phyloP scores from a whole-genome alignment of 2,113 vertebrate genomes.

The Ammodytes marinus region DNA sequence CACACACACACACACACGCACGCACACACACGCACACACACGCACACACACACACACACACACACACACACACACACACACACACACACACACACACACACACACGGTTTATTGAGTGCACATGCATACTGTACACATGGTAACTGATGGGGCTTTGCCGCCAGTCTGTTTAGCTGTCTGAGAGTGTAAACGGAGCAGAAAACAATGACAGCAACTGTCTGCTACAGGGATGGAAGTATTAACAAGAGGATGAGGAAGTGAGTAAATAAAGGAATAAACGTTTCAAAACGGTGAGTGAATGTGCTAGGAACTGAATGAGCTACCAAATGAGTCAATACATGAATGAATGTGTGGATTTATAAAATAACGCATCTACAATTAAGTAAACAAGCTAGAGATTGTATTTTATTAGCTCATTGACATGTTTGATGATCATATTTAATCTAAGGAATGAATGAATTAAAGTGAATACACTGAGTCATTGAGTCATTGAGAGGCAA shows the following conservation, averaged over 20 bases:
- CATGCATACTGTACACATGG: slow-evolving; percentile 42
- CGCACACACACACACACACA: slow-evolving; percentile 15
- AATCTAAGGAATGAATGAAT: neutral
- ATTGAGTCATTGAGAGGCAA: neutral
- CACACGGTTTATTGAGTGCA: slow-evolving; percentile 23
- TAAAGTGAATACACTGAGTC: neutral
- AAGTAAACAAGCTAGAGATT: neutral
- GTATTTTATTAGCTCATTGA: neutral
- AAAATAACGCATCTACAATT: neutral
- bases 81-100: slow-evolving; percentile 28
- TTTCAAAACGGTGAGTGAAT: neutral
- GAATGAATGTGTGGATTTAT: neutral
- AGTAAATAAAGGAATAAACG: neutral
- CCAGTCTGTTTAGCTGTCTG: slow-evolving; percentile 41
- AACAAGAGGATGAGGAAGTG: neutral
- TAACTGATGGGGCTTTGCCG: slow-evolving; percentile 53
- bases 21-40: slow-evolving; percentile 14
- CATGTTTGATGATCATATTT: neutral
- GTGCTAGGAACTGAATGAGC: neutral
- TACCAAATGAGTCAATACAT: neutral
- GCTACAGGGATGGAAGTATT: neutral
- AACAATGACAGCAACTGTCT: neutral
- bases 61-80: slow-evolving; percentile 17
- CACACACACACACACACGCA: too few relatives aligned
- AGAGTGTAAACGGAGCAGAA: slow-evolving; percentile 30